Evolutionary conservation across 2,113 vertebrate genomes (phyloP), one percentile per base, ranked within the genome.

Genomic region (Pionites leucogaster): DNA sequence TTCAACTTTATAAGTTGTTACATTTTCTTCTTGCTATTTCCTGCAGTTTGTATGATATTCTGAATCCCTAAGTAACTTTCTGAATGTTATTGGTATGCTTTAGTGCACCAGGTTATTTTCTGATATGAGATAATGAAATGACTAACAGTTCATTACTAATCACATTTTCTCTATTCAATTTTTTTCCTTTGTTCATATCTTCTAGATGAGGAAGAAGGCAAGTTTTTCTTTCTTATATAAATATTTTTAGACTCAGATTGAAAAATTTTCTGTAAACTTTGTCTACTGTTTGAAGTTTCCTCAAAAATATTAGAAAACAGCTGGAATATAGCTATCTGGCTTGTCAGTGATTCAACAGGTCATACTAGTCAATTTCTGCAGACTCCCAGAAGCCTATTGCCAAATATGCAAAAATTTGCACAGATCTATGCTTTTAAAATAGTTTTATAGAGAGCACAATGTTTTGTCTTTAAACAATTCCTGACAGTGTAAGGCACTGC

Each of bases 121-220:
- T 81, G 4, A n/a, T 93, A 62, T 91, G 74, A 92, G 91, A 86
- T 91, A 91, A 92, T 84, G 85, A 91, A 94, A 90, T 97, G 57
- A 84, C 97, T 98, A 98, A 96, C 88, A 50, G 18, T 96, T 97
- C 53, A 1, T 91, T 96, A 96, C 95, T 98, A 98, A 98, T 94
- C 80, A 55, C 81, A 69, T 96, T 97, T 96, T 98, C 88, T 98
- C 91, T 98, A 67, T 98, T 96, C 92, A 59, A 96, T 98, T 95
- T 98, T 96, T 96, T 98, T 84, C 83, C 85, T 97, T 95, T 95
- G 91, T 97, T 97, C 95, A 50, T 98, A 97, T 98, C 97, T 98
- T 97, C 97, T 98, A 99, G 99, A 99, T 97, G 98, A 98, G 97
- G 98, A 99, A 93, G 99, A 99, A 99, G 99, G 99, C 99, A 99